These are phyloP conservation scores for Tyto alba DNA, from an alignment of 2,113 vertebrate species.

Conservation along the genomic window DNA sequence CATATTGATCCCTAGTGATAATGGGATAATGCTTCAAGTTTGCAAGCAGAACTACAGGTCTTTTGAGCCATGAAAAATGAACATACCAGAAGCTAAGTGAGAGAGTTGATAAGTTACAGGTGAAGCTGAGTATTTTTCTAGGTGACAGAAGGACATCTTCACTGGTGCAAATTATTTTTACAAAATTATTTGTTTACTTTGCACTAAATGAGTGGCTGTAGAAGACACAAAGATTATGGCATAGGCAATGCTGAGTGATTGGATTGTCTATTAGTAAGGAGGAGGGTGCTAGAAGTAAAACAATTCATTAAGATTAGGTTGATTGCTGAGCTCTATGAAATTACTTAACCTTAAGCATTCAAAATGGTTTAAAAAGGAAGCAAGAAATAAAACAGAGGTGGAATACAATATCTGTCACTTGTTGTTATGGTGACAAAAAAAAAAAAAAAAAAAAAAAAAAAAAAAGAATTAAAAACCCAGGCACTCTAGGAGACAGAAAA, in stretches of 20 bases:
- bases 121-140: neutral
- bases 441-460: neutral
- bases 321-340: neutral
- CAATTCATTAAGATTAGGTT: neutral
- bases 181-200: neutral
- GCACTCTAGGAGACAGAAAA: neutral
- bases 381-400: neutral
- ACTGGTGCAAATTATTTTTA: neutral
- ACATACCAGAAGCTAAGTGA: neutral
- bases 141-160: neutral
- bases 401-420: neutral
- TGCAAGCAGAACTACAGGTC: neutral
- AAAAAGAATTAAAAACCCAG: too few relatives aligned
- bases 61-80: slow-evolving; percentile 35
- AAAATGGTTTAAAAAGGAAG: neutral
- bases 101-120: neutral
- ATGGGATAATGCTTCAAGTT: slow-evolving; percentile 30
- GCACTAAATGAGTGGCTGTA: neutral
- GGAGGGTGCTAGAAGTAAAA: neutral
- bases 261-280: neutral
- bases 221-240: neutral
- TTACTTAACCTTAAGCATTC: neutral
- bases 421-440: neutral
- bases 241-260: neutral
- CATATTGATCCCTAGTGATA: slow-evolving; percentile 43